These are phyloP conservation scores for Bos taurus DNA, from an alignment of 2,113 vertebrate species.

Conservation along the genomic window DNA sequence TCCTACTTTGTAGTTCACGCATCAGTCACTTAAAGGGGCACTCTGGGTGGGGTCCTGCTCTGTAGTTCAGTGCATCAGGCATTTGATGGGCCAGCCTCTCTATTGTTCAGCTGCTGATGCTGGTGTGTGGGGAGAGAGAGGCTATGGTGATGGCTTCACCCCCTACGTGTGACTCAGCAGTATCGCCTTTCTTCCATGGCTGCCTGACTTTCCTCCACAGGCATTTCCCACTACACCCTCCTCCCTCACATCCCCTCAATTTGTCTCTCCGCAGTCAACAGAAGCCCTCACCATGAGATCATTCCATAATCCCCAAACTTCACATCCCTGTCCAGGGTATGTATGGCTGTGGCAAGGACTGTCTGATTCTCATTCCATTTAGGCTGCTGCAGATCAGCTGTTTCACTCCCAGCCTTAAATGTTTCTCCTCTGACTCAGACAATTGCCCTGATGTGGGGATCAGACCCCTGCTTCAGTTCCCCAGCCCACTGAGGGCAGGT, in stretches of 20 bases:
- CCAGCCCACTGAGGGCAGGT: fast-evolving
- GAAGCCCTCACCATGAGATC: neutral
- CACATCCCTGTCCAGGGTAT: neutral
- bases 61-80: neutral
- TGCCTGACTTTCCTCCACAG: neutral
- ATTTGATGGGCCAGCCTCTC: neutral
- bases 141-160: neutral
- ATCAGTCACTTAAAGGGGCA: neutral
- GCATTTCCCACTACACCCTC: neutral
- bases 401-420: neutral
- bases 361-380: neutral
- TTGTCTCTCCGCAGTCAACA: neutral
- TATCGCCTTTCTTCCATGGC: neutral
- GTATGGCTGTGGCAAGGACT: neutral
- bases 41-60: neutral
- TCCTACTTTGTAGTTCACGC: fast-evolving
- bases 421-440: neutral
- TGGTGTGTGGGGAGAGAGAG: neutral
- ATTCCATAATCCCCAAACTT: neutral
- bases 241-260: neutral
- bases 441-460: neutral
- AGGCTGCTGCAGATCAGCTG: neutral
- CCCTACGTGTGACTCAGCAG: fast-evolving
- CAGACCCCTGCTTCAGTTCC: neutral
- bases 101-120: neutral